These are phyloP conservation scores for Lerista edwardsae DNA, from an alignment of 2,797 vertebrate genomes.

Conservation along the genomic window DNA sequence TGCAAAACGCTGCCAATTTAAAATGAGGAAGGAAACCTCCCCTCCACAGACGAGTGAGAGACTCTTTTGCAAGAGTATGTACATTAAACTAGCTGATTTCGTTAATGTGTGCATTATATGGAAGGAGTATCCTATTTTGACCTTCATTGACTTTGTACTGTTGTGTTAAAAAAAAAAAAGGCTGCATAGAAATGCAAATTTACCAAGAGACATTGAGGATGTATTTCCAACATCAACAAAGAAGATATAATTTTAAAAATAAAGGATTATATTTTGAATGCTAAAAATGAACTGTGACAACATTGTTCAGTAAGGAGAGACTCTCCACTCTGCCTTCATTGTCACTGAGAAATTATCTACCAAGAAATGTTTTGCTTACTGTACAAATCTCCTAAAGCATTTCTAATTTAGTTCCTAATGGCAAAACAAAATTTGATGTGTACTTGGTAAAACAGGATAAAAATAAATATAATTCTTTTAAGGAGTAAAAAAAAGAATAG, in stretches of 20 bases:
- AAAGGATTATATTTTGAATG: neutral
- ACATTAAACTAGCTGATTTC: conserved; percentile 22
- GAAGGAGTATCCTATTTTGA: conserved; percentile 46
- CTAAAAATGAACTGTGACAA: conserved; percentile 27
- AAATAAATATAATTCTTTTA: conserved; percentile 40
- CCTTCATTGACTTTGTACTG: conserved; percentile 50
- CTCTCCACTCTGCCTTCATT: neutral
- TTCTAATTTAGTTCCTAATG: conserved; percentile 21
- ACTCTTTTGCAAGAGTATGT: conserved; percentile 42
- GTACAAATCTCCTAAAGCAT: conserved; percentile 14
- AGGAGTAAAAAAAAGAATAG: neutral
- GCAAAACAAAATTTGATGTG: conserved; percentile 30
- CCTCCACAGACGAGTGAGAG: conserved; percentile 28
- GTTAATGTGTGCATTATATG: conserved; percentile 29
- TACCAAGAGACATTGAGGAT: neutral
- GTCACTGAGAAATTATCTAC: conserved; percentile 25
- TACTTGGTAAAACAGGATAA: conserved; percentile 32
- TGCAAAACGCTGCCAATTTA: conserved; percentile 47
- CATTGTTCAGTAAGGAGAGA: neutral
- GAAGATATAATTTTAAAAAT: conserved; percentile 8
- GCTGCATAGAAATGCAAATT: neutral
- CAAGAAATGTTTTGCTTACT: conserved; percentile 7
- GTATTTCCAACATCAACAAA: conserved; percentile 17
- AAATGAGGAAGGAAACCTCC: conserved; percentile 34
- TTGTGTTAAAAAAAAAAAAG: conserved; percentile 7